Percentiles rank a stretch among this genome's conserved stretches.
Evolutionary conservation across 2,888 invertebrate species (phyloP).

Genomic region (Agrochola circellaris): DNA sequence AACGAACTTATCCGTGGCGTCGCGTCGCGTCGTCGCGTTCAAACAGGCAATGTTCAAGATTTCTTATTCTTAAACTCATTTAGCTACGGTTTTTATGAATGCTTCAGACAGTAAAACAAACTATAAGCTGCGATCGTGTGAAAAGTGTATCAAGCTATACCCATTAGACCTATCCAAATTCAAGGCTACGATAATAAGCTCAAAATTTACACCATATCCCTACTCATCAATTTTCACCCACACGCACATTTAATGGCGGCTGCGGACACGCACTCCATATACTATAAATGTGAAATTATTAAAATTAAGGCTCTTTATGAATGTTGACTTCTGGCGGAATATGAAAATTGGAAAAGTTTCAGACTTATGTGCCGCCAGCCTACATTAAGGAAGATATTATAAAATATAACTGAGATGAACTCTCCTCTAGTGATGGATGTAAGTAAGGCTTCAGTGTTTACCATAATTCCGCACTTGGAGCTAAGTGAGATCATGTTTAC

Average conservation of each 20-base stretch:
- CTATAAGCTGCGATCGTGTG: slow-evolving; percentile 59
- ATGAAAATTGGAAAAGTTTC: slow-evolving; percentile 82
- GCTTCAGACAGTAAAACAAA: slow-evolving; percentile 51
- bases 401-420: slow-evolving; percentile 60
- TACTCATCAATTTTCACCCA: slow-evolving; percentile 82
- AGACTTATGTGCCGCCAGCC: slow-evolving; percentile 68
- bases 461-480: slow-evolving; percentile 33
- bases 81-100: slow-evolving; percentile 43
- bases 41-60: slow-evolving; percentile 37
- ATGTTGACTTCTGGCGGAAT: slow-evolving; percentile 77
- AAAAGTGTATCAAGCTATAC: slow-evolving; percentile 74
- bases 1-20: slow-evolving; percentile 47
- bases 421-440: slow-evolving; percentile 42
- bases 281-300: slow-evolving; percentile 83
- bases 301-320: slow-evolving; percentile 82
- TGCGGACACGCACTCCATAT: slow-evolving; percentile 82
- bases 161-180: slow-evolving; percentile 77
- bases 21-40: slow-evolving; percentile 36
- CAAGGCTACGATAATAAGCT: slow-evolving; percentile 83
- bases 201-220: slow-evolving; percentile 83
- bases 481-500: slow-evolving; percentile 40
- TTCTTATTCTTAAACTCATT: slow-evolving; percentile 54
- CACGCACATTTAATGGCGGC: slow-evolving; percentile 84
- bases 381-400: slow-evolving; percentile 65
- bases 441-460: slow-evolving; percentile 27